A percentile compares a stretch with the other conserved stretches of the same genome.
These are phyloP conservation scores for Himalopsyche japonica DNA, from an alignment of 2,888 invertebrate genomes.

Conservation along the genomic window DNA sequence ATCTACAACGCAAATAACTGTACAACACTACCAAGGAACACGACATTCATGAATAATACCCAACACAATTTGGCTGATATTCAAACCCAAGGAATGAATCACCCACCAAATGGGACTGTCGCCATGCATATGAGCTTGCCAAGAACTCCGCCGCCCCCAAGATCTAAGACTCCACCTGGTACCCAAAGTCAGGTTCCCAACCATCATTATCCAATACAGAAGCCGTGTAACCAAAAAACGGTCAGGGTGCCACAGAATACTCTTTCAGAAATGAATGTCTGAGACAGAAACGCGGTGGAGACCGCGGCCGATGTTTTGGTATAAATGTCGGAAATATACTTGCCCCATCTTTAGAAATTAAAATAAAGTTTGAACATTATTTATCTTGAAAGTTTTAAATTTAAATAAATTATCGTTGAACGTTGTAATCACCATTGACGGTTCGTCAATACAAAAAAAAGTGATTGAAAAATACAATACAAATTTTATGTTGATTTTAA, in stretches of 20 bases:
- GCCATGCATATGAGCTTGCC: conserved; percentile 45
- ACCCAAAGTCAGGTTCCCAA: conserved; percentile 44
- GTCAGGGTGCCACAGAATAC: conserved; percentile 75
- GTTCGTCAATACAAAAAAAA: too few relatives aligned
- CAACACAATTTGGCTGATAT: conserved; percentile 55
- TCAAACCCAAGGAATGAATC: conserved; percentile 44
- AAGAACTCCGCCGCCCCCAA: conserved; percentile 46
- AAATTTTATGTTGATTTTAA: too few relatives aligned
- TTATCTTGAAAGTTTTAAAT: too few relatives aligned
- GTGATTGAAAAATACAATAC: too few relatives aligned
- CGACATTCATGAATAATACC: conserved; percentile 56
- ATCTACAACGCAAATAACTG: conserved; percentile 57
- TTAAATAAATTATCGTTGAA: too few relatives aligned
- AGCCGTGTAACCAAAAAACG: conserved; percentile 61
- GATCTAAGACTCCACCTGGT: conserved; percentile 51
- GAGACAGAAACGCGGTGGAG: conserved; percentile 55
- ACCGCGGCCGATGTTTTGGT: conserved; percentile 38
- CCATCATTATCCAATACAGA: conserved; percentile 44
- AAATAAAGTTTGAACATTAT: too few relatives aligned
- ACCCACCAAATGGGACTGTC: conserved; percentile 52
- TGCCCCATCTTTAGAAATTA: not conserved
- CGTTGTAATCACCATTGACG: too few relatives aligned
- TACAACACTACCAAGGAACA: conserved; percentile 67
- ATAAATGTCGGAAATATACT: conserved; percentile 6
- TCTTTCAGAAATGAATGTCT: conserved; percentile 89